Conservation (phyloP, 2,113 vertebrate genomes). For the Diadophis punctatus region DNA sequence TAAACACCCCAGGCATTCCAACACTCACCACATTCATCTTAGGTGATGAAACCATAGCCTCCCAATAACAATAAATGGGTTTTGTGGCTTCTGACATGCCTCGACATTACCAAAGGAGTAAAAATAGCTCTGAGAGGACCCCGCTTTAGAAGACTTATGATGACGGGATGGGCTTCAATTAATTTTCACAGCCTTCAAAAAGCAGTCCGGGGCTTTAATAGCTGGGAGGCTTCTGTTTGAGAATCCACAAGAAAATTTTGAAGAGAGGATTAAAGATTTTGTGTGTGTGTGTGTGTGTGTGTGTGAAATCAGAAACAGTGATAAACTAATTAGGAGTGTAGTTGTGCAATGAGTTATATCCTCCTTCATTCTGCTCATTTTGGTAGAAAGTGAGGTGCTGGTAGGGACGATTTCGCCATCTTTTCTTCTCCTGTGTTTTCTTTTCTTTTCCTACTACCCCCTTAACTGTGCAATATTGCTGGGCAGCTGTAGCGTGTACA, state of each 20-base stretch:
- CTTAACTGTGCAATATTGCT: not conserved
- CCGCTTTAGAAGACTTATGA: conserved; percentile 10
- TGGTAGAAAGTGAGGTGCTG: not conserved
- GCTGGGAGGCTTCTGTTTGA: not conserved
- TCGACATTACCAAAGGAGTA: not conserved
- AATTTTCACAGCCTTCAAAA: conserved; percentile 34
- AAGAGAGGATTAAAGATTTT: conserved; percentile 3
- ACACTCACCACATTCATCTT: conserved; percentile 24
- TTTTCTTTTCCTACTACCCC: not conserved
- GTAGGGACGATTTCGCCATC: not conserved
- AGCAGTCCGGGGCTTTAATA: conserved; percentile 26
- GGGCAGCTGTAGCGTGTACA: not conserved
- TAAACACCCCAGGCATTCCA: conserved; percentile 4
- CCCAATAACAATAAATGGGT: not conserved
- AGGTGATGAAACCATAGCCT: conserved; percentile 7
- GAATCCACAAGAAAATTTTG: conserved; percentile 21
- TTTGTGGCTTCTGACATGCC: not conserved
- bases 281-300: not conserved
- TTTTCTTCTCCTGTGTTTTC: too few species aligned
- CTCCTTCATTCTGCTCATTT: not conserved
- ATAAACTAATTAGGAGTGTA: not conserved
- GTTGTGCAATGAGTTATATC: not conserved
- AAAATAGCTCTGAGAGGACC: not conserved
- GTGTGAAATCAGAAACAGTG: not conserved
- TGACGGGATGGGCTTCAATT: conserved; percentile 32